phyloP scores from a whole-genome alignment of 2,888 invertebrate species.

The Drosophila falleni region DNA sequence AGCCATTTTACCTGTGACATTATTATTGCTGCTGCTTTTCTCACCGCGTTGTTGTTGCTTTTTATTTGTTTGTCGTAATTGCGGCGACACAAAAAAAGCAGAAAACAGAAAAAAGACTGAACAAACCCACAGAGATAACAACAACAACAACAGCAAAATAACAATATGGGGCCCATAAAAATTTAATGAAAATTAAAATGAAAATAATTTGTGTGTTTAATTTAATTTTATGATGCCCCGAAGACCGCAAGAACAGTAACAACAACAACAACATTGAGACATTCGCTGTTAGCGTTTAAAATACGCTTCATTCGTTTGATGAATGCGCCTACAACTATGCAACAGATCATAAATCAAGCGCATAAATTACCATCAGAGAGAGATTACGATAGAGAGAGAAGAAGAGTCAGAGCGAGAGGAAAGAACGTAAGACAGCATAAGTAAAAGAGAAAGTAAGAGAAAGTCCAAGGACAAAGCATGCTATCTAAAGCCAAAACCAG shows the following conservation, averaged over 20 bases:
- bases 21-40: conserved; percentile 63
- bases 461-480: neutral
- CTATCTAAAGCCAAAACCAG: conserved; percentile 31
- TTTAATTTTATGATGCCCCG: conserved; percentile 45
- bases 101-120: conserved; percentile 27
- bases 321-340: conserved; percentile 81
- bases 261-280: conserved; percentile 47
- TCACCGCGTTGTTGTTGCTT: conserved; percentile 39
- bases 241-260: conserved; percentile 71
- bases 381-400: neutral
- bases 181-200: conserved; percentile 82
- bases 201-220: conserved; percentile 64
- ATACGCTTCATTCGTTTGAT: conserved; percentile 54
- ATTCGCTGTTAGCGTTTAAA: conserved; percentile 27
- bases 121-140: conserved; percentile 52
- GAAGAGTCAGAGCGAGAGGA: neutral
- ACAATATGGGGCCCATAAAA: conserved; percentile 68
- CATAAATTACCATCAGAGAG: conserved; percentile 66
- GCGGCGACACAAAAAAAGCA: conserved; percentile 56
- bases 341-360: conserved; percentile 77
- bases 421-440: neutral
- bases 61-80: conserved; percentile 77
- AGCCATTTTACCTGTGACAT: conserved; percentile 80
- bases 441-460: neutral
- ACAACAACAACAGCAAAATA: conserved; percentile 35